Evolutionary conservation across 2,113 vertebrate genomes (phyloP), one percentile per base, ranked within the genome.

Genomic region (Nymphicus hollandicus): DNA sequence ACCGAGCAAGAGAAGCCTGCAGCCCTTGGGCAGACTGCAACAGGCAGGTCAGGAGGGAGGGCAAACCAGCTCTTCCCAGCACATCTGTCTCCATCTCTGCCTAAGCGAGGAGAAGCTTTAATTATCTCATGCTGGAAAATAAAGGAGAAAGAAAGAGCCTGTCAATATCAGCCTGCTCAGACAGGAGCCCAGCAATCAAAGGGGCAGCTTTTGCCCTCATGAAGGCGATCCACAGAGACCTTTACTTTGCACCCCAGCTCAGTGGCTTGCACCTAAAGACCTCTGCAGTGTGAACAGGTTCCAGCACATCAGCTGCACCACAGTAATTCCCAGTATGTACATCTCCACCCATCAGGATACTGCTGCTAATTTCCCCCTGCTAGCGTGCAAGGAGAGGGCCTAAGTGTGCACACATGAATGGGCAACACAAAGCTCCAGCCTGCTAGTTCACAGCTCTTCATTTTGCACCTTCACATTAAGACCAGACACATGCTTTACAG

Each of bases 101-200:
- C 93, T 94, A 95, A 92, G 79, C 43, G 8, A 71, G 94, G 52
- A 94, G 95, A 74, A 92, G 65, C 28, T 88, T 97, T 97, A 95
- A 84, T 93, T 94, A 93, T 91, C 72, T 97, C 88, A 95, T 0
- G 87, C 96, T 97, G 95, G 80, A 97, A 97, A 96, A 97, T 24
- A 94, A 94, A 92, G 87, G 61, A 91, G 84, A 94, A 88, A 93
- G 81, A 80, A 74, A 87, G 22, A 66, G 44, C 87, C 81, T 71
- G 83, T 96, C 82, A 97, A 46, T 43, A 81, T 63, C 55, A 76
- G 50, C 70, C 77, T 86, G 46, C 46, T 86, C 44, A 70, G 79
- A 33, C 8, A 31, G 39, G 44, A 72, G 56, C 9, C 33, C 55
- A 10, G 22, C 85, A 69, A 9, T 8, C 35, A 66, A 53, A 74